phyloP scores from a whole-genome alignment of 2,888 invertebrate genomes.

The Meghimatium bilineatum region DNA sequence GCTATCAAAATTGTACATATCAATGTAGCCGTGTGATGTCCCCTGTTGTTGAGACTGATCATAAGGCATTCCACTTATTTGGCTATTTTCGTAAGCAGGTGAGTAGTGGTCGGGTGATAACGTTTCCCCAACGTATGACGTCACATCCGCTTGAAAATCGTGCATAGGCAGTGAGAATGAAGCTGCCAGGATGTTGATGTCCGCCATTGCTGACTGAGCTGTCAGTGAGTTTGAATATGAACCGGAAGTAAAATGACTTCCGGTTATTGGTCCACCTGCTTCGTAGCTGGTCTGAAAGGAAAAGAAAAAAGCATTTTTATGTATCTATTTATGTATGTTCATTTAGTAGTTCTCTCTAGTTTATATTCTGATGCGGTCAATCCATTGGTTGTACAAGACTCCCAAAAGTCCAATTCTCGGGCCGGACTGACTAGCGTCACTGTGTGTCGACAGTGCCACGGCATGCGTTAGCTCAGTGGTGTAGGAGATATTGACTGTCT shows the following conservation, averaged over 20 bases:
- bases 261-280: constrained; percentile 54
- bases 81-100: constrained; percentile 56
- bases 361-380: no score
- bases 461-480: no score
- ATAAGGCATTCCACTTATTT: constrained; percentile 53
- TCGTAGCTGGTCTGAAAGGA: constrained; percentile 57
- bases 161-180: constrained; percentile 82
- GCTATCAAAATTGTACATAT: constrained; percentile 68
- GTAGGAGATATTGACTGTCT: no score
- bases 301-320: constrained; percentile 13
- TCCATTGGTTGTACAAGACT: no score
- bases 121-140: constrained; percentile 58
- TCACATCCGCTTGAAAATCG: constrained; percentile 60
- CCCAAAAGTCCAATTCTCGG: no score
- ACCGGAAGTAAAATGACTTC: constrained; percentile 53
- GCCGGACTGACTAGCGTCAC: no score
- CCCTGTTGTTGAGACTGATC: constrained; percentile 52
- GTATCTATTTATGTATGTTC: no score
- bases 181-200: constrained; percentile 85
- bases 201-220: constrained; percentile 58
- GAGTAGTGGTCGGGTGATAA: constrained; percentile 58
- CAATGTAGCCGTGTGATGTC: constrained; percentile 61
- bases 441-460: no score
- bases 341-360: no score
- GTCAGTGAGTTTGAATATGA: constrained; percentile 55